Evolutionary conservation across 2,797 vertebrate species (phyloP).

Genomic region (Typhlichthys eigenmanni): DNA sequence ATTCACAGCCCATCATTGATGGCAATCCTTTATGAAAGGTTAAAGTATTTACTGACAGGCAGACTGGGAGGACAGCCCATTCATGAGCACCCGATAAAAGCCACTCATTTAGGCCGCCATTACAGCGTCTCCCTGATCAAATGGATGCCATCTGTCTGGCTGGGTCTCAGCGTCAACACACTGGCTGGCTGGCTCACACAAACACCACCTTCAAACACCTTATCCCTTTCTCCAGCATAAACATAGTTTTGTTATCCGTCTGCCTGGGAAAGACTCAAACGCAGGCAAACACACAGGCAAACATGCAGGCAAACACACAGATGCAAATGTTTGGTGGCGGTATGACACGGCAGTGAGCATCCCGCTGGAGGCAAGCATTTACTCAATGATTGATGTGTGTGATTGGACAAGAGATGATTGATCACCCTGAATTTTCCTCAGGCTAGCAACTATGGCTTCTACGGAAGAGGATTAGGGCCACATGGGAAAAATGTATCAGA

Average conservation of each 20-base stretch:
- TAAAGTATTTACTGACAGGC: constrained; percentile 52
- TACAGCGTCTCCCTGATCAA: constrained; percentile 65
- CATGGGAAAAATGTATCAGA: no score
- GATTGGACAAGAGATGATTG: constrained; percentile 35
- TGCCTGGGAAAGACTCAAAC: not conserved
- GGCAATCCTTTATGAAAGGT: constrained; percentile 57
- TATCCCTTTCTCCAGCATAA: constrained; percentile 36
- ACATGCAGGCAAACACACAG: constrained; percentile 41
- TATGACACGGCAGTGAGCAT: constrained; percentile 35
- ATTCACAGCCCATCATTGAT: constrained; percentile 19
- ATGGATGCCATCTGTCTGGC: constrained; percentile 72
- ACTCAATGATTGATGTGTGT: constrained; percentile 65
- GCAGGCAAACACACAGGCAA: constrained; percentile 8
- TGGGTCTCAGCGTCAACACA: constrained; percentile 35
- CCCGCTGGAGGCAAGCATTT: constrained; percentile 41
- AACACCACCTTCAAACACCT: constrained; percentile 20
- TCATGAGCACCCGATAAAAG: constrained; percentile 57
- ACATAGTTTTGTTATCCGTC: constrained; percentile 20
- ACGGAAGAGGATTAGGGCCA: no score
- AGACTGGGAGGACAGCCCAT: constrained; percentile 36
- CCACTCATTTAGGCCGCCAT: constrained; percentile 58
- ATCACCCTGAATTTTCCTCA: constrained; percentile 51
- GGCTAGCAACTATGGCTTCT: constrained; percentile 36
- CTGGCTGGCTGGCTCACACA: constrained; percentile 38
- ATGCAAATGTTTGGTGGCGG: constrained; percentile 49